Evolutionary conservation across 2,113 vertebrate species (phyloP).

Genomic region (Tyrannus savana): DNA sequence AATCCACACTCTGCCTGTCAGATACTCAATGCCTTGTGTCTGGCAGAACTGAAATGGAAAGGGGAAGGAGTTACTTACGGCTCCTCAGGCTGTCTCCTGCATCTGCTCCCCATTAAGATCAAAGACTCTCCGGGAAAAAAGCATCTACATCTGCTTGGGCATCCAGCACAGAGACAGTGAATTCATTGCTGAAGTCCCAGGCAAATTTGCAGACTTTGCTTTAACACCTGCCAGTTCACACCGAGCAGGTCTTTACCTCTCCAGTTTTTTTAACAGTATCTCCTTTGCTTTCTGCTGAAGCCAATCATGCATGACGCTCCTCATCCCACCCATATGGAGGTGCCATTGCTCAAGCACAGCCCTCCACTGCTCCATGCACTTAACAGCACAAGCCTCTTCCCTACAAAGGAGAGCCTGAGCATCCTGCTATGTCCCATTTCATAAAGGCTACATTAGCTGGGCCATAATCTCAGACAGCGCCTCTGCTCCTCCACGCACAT

Average conservation of each 20-base stretch:
- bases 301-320: background rate
- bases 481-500: background rate
- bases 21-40: slow-evolving; percentile 90
- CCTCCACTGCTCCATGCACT: background rate
- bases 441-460: background rate
- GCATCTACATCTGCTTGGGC: background rate
- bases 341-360: background rate
- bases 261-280: background rate
- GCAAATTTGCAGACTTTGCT: background rate
- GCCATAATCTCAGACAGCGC: background rate
- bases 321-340: background rate
- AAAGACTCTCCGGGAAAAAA: background rate
- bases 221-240: background rate
- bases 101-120: background rate
- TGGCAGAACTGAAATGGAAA: slow-evolving; percentile 88
- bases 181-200: background rate
- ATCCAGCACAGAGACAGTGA: background rate
- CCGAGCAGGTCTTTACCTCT: background rate
- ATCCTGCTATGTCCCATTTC: background rate
- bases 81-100: background rate
- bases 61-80: background rate
- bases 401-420: background rate
- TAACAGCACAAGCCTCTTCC: background rate
- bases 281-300: background rate
- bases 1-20: slow-evolving; percentile 96